phyloP scores from a whole-genome alignment of 2,888 invertebrate species.

The Caenorhabditis parvicauda region DNA sequence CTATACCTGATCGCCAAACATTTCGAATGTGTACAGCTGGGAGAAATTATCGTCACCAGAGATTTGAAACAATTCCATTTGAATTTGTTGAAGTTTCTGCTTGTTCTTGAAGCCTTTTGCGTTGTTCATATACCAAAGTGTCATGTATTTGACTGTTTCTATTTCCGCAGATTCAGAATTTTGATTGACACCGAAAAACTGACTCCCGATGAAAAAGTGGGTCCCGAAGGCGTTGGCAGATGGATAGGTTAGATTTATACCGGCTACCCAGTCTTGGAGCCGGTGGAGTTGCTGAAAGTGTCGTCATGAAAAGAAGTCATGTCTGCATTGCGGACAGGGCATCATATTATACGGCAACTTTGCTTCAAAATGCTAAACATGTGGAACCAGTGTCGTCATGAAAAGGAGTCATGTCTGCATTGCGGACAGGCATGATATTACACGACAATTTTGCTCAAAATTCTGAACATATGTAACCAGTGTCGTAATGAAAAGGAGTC shows the following conservation, averaged over 20 bases:
- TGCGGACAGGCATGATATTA: too few species aligned
- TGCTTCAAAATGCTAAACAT: too few species aligned
- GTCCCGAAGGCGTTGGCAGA: conserved; percentile 44
- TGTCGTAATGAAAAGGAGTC: too few species aligned
- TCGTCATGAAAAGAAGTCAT: too few species aligned
- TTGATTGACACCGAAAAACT: conserved; percentile 53
- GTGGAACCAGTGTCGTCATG: too few species aligned
- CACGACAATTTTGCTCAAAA: too few species aligned
- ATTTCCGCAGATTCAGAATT: conserved; percentile 12
- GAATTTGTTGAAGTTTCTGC: conserved; percentile 38
- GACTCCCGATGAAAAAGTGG: conserved; percentile 40
- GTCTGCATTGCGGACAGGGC: too few species aligned
- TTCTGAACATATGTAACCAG: too few species aligned
- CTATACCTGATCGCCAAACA: conserved; percentile 57
- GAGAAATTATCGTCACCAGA: conserved; percentile 30
- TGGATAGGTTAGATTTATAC: conserved; percentile 44
- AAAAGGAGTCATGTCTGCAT: too few species aligned
- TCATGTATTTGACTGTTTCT: conserved; percentile 39
- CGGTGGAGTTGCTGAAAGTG: conserved; percentile 28
- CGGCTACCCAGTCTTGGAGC: conserved; percentile 25
- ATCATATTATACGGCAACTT: too few species aligned
- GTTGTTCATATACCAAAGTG: conserved; percentile 54
- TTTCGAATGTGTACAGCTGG: conserved; percentile 38
- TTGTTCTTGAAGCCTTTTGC: conserved; percentile 30
- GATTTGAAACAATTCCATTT: conserved; percentile 22